A percentile compares a stretch with the other conserved stretches of the same genome.
Evolutionary conservation across 2,888 invertebrate genomes (phyloP).

Genomic region (Scaptomyza reducta): DNA sequence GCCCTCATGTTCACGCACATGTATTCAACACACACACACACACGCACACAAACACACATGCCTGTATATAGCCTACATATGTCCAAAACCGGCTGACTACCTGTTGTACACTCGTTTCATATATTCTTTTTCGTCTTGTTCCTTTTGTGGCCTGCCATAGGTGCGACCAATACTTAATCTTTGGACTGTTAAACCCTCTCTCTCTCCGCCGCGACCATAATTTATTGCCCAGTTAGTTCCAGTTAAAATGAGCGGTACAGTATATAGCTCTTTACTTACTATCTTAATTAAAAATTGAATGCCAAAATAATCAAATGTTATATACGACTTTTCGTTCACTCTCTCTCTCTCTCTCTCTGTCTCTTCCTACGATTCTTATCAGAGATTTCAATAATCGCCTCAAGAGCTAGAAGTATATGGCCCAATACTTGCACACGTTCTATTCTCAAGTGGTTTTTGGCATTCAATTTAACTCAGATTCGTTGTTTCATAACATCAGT

Average conservation of each 20-base stretch:
- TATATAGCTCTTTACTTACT: conserved; percentile 5
- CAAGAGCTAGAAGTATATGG: not conserved
- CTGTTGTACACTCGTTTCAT: conserved; percentile 62
- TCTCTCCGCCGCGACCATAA: conserved; percentile 14
- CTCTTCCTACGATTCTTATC: conserved; percentile 10
- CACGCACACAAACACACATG: not conserved
- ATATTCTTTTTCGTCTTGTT: not conserved
- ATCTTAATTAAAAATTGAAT: conserved; percentile 50
- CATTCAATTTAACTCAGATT: not conserved
- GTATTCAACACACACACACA: conserved; percentile 32
- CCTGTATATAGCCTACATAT: conserved; percentile 16
- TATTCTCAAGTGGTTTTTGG: conserved; percentile 3
- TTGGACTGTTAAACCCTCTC: conserved; percentile 7
- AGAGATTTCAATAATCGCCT: not conserved
- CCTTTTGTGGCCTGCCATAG: conserved; percentile 7
- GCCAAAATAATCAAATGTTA: not conserved
- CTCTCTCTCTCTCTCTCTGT: not conserved
- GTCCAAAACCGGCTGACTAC: conserved; percentile 42
- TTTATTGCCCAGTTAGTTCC: conserved; percentile 8
- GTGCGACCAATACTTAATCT: conserved; percentile 34
- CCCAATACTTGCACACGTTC: not conserved
- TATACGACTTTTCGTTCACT: too few species aligned
- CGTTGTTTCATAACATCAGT: not conserved
- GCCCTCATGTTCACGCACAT: conserved; percentile 16
- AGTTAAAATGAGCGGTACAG: not conserved